These are phyloP conservation scores for Agriopis leucophaearia DNA, from an alignment of 2,888 invertebrate species.

Conservation along the genomic window DNA sequence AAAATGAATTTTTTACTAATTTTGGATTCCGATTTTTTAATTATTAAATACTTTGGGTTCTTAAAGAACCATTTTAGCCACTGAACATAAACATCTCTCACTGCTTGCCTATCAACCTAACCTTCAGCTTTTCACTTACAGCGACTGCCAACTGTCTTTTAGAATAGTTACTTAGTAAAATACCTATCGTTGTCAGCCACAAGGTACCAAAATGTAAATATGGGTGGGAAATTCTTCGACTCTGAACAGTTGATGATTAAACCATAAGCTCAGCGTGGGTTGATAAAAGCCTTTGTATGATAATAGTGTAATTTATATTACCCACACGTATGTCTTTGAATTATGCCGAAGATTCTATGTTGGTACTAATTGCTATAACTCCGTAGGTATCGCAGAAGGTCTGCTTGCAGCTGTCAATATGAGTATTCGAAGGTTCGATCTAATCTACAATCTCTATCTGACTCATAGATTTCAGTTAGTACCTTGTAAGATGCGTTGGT, in stretches of 20 bases:
- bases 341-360: conserved; percentile 39
- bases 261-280: conserved; percentile 48
- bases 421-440: neutral
- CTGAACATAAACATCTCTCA: no score
- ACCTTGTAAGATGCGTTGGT: neutral
- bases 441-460: neutral
- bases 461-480: neutral
- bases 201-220: neutral
- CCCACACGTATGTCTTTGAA: conserved; percentile 46
- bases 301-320: conserved; percentile 56
- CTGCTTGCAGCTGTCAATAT: neutral
- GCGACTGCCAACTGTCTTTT: no score
- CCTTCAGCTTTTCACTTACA: no score
- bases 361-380: conserved; percentile 3
- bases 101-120: no score
- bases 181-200: neutral
- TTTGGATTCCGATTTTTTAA: no score
- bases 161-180: neutral
- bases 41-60: no score
- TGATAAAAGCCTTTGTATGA: conserved; percentile 64
- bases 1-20: no score
- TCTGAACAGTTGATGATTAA: conserved; percentile 44
- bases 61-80: no score
- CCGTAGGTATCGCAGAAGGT: conserved; percentile 4
- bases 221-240: conserved; percentile 16